phyloP scores from a whole-genome alignment of 2,113 vertebrate genomes.

The Polyodon spathula region DNA sequence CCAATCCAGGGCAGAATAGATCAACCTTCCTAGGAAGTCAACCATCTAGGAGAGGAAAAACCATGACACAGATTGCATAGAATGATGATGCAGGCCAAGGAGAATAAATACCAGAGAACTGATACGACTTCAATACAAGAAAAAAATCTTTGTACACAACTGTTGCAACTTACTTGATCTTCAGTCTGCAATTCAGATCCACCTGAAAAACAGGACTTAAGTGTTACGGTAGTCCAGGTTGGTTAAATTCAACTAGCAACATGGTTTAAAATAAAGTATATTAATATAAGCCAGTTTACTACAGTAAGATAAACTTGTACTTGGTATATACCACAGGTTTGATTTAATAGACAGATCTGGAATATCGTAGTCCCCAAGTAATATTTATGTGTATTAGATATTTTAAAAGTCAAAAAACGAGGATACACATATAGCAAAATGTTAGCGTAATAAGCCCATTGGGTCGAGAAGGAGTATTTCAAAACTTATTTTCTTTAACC shows the following conservation, averaged over 20 bases:
- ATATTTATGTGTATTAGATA: no score
- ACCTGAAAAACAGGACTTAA: background rate
- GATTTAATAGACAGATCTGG: no score
- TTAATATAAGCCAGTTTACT: background rate
- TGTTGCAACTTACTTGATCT: conserved; percentile 31
- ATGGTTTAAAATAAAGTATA: background rate
- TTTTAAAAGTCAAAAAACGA: no score
- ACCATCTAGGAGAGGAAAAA: conserved; percentile 37
- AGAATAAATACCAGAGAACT: background rate
- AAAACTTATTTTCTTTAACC: no score
- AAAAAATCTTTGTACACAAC: background rate
- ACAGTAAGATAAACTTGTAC: no score
- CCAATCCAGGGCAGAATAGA: conserved; percentile 63
- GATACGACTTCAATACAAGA: background rate
- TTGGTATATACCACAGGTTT: no score
- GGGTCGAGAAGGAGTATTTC: no score
- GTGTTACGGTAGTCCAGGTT: no score
- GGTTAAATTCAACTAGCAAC: background rate
- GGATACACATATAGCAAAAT: no score
- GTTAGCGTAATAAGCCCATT: no score
- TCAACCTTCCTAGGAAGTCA: conserved; percentile 42
- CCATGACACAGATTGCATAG: background rate
- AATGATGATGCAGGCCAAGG: background rate
- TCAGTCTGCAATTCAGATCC: conserved; percentile 24
- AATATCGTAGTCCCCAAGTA: no score